phyloP scores from a whole-genome alignment of 2,888 invertebrate genomes.

The Scaptomyza flava region DNA sequence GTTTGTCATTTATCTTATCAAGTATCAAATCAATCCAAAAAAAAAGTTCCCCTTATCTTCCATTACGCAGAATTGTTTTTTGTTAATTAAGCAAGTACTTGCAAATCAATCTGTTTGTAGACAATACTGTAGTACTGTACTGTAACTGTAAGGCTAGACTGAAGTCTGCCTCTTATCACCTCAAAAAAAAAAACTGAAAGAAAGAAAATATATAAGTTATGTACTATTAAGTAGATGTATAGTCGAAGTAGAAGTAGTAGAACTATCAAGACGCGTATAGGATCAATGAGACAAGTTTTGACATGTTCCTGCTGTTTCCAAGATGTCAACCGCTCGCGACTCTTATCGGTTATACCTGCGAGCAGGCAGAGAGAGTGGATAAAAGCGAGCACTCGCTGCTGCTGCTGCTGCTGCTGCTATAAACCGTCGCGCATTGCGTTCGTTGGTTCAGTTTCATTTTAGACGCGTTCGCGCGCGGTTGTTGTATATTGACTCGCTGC shows the following conservation, averaged over 20 bases:
- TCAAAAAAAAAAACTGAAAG: not conserved
- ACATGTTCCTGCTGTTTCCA: not conserved
- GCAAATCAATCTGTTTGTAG: not conserved
- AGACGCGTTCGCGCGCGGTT: slow-evolving; percentile 55
- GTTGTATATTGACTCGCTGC: not conserved
- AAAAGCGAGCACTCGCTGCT: not conserved
- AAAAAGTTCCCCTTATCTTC: slow-evolving; percentile 2
- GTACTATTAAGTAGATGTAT: not conserved
- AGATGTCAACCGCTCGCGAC: not conserved
- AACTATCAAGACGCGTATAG: slow-evolving; percentile 6
- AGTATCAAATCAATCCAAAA: slow-evolving; percentile 12
- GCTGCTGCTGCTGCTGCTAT: slow-evolving; percentile 26
- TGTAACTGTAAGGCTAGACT: slow-evolving; percentile 23
- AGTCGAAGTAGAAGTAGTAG: slow-evolving; percentile 2
- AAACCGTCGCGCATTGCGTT: slow-evolving; percentile 41
- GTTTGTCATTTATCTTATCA: slow-evolving; percentile 16
- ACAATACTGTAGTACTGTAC: not conserved
- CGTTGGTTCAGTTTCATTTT: slow-evolving; percentile 36
- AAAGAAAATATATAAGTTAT: slow-evolving; percentile 3
- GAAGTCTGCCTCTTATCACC: slow-evolving; percentile 27
- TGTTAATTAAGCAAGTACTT: slow-evolving; percentile 17
- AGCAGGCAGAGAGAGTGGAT: not conserved
- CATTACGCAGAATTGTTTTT: slow-evolving; percentile 2
- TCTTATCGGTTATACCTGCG: slow-evolving; percentile 10
- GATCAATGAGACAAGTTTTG: slow-evolving; percentile 20